Conservation (phyloP, 1,140 invertebrate species). For the Hermatobates lingyangjiaoensis region DNA sequence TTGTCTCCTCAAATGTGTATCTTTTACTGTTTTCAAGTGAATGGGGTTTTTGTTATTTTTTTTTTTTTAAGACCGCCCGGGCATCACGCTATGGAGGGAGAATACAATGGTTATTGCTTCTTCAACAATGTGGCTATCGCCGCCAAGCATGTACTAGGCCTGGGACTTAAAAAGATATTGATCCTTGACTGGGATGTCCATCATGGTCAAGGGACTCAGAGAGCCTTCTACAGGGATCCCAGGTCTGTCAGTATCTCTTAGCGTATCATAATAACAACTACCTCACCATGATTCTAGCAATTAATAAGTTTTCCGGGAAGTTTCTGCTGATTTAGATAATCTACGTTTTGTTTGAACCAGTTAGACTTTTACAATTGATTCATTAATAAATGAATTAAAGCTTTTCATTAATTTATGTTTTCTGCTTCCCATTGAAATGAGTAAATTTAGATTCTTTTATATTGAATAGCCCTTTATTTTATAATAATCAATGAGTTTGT, state of each 20-base stretch:
- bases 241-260: conserved; percentile 34
- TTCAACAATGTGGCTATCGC: conserved; percentile 94
- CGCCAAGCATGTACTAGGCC: conserved; percentile 53
- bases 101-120: conserved; percentile 85
- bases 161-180: conserved; percentile 43
- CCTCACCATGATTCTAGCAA: background rate
- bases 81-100: conserved; percentile 84
- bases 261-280: background rate
- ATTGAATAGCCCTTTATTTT: no score
- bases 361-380: no score
- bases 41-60: conserved; percentile 2
- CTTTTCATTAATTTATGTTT: no score
- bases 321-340: no score
- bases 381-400: no score
- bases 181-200: conserved; percentile 97
- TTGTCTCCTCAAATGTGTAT: conserved; percentile 2
- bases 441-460: no score
- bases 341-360: no score
- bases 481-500: no score
- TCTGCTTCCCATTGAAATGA: no score
- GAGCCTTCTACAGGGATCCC: conserved; percentile 83
- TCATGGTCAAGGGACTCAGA: conserved; percentile 87
- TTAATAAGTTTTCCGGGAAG: no score
- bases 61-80: conserved; percentile 65
- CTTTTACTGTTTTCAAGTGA: no score